Base-by-base conservation (phyloP, 2,888 invertebrate genomes). In the Machimus rusticus region DNA sequence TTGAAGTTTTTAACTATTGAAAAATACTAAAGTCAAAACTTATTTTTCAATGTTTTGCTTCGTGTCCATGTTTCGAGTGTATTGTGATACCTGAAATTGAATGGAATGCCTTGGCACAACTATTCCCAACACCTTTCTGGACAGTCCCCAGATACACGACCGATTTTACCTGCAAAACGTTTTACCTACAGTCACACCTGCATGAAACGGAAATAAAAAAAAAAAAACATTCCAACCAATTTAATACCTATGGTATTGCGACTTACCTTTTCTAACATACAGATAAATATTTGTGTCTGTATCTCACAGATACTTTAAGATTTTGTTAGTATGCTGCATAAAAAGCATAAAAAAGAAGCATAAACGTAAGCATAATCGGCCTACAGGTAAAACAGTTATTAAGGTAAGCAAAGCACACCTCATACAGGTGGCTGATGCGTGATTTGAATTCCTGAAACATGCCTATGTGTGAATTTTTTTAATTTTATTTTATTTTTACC, bases 41-140 rank as follows among this genome's bases (percentile, higher is more conserved):
- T 82, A 19, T 34, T 57, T 82, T 82, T 66, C 57, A 57, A 82
- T 57, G 82, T 81, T 81, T 81, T 81, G 79, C 79, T 81, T 39
- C 28, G 46, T 46, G 46, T 77, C 77, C 77, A 57, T 57, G 43
- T 57, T 57, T 19, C 5, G 76, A 37, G 16, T 76, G 34, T 76
- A 76, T 76, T 31, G 76, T 37, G 12, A 34, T 34, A 37, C 34
- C 31, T 16, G 76, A n/a, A 28, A 34, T 34, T 28, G 76, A 57
- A 37, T 76, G 76, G 31, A 76, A 76, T 76, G 76, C 76, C 76
- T 76, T n/a, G 34, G 28, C 76, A 31, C n/a, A 76, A 14, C 43
- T 43, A 34, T 12, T 37, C 2, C 76, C 34, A 34, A 76, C 76
- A 76, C 16, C 31, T 37, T 37, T 37, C n/a, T 74, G 34, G 28